A percentile compares a stretch with the other conserved stretches of the same genome.
phyloP scores from a whole-genome alignment of 2,797 vertebrate species.

The Potorous gilbertii region DNA sequence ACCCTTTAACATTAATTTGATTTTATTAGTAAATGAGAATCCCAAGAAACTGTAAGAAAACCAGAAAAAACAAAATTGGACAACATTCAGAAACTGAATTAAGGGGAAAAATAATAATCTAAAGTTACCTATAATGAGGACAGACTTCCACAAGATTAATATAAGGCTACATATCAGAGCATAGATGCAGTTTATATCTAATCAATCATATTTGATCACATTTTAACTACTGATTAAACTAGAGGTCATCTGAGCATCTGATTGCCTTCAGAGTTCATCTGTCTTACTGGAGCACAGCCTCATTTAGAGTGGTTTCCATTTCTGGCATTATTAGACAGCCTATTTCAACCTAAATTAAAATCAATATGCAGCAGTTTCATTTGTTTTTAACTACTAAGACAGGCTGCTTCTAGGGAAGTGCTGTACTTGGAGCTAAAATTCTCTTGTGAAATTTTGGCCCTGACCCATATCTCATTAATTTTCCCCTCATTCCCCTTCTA shows the following conservation, averaged over 20 bases:
- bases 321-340: constrained; percentile 80
- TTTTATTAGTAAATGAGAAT: constrained; percentile 86
- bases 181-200: constrained; percentile 35
- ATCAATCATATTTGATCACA: constrained; percentile 26
- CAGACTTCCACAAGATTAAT: constrained; percentile 56
- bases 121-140: neutral
- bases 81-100: constrained; percentile 71
- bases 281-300: constrained; percentile 78
- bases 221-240: constrained; percentile 65
- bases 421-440: constrained; percentile 71
- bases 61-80: constrained; percentile 78
- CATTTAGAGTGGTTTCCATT: constrained; percentile 75
- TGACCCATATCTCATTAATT: constrained; percentile 69
- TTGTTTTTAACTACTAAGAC: constrained; percentile 83
- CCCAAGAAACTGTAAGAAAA: constrained; percentile 77
- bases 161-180: constrained; percentile 58
- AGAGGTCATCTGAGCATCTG: constrained; percentile 67
- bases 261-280: constrained; percentile 71
- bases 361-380: constrained; percentile 85
- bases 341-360: constrained; percentile 84
- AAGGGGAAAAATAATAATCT: constrained; percentile 62
- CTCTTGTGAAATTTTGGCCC: constrained; percentile 65
- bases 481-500: constrained; percentile 40
- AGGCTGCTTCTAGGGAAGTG: constrained; percentile 64
- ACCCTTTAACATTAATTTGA: constrained; percentile 82